phyloP scores from a whole-genome alignment of 2,113 vertebrate genomes.

The Carlito syrichta region DNA sequence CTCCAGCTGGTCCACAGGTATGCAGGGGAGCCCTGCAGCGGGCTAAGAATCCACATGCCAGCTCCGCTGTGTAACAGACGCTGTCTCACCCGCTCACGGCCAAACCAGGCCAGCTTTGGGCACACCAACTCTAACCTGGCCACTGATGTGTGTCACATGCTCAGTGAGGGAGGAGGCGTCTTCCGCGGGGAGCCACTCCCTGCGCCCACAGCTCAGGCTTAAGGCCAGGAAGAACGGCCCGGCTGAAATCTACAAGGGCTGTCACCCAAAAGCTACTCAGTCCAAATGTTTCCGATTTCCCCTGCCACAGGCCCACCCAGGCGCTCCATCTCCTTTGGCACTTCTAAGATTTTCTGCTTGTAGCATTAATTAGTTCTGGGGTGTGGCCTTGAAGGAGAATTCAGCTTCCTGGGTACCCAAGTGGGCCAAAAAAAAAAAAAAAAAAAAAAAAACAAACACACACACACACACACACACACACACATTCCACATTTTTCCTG shows the following conservation, averaged over 20 bases:
- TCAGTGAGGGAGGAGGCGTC: background rate
- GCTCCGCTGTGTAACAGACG: background rate
- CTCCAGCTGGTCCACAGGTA: background rate
- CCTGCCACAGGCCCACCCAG: background rate
- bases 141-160: background rate
- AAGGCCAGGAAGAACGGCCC: background rate
- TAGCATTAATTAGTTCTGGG: background rate
- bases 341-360: background rate
- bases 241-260: background rate
- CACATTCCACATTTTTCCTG: background rate
- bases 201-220: background rate
- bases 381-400: background rate
- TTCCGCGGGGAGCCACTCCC: background rate
- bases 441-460: no score
- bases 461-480: background rate
- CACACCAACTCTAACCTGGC: background rate
- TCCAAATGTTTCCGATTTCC: background rate
- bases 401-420: background rate
- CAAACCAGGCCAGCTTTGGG: background rate
- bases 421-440: no score
- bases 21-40: no score
- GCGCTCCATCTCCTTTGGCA: background rate
- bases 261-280: background rate
- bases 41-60: background rate
- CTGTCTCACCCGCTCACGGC: background rate